Conservation (phyloP, 2,113 vertebrate genomes). For the Oncorhynchus nerka region DNA sequence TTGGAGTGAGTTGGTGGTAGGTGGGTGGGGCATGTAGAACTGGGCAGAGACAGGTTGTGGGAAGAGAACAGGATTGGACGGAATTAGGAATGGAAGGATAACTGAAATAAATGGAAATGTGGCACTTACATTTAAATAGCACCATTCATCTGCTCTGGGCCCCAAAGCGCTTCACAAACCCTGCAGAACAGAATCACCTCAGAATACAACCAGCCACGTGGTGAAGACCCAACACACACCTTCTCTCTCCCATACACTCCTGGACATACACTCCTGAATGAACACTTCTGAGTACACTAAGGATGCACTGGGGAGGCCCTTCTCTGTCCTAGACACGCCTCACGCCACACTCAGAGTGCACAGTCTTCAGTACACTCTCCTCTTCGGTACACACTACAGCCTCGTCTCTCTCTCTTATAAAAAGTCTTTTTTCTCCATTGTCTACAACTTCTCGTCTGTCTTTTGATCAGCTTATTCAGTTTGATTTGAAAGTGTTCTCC, state of each 20-base stretch:
- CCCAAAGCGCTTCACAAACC: conserved; percentile 86
- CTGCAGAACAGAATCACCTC: conserved; percentile 85
- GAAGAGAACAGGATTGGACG: conserved; percentile 57
- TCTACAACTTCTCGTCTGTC: conserved; percentile 55
- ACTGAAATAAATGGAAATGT: conserved; percentile 79
- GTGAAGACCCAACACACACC: conserved; percentile 47
- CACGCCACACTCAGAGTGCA: neutral
- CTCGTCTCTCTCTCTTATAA: conserved; percentile 43
- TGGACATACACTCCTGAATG: too few relatives aligned
- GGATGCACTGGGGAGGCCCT: neutral
- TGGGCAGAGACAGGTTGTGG: conserved; percentile 57
- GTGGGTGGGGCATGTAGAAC: conserved; percentile 9
- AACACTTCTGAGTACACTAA: too few relatives aligned
- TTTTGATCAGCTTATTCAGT: conserved; percentile 70
- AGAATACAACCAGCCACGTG: conserved; percentile 76
- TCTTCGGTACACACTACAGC: conserved; percentile 67
- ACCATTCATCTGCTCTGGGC: conserved; percentile 85
- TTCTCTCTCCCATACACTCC: conserved; percentile 43
- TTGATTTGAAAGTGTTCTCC: conserved; percentile 67
- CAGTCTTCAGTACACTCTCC: neutral
- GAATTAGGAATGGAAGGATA: conserved; percentile 56
- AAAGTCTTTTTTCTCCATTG: neutral
- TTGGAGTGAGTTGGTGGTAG: conserved; percentile 26
- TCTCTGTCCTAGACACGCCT: neutral
- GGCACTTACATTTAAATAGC: conserved; percentile 87